Evolutionary conservation across 1,140 invertebrate genomes (phyloP).

Genomic region (Drosophila azteca): DNA sequence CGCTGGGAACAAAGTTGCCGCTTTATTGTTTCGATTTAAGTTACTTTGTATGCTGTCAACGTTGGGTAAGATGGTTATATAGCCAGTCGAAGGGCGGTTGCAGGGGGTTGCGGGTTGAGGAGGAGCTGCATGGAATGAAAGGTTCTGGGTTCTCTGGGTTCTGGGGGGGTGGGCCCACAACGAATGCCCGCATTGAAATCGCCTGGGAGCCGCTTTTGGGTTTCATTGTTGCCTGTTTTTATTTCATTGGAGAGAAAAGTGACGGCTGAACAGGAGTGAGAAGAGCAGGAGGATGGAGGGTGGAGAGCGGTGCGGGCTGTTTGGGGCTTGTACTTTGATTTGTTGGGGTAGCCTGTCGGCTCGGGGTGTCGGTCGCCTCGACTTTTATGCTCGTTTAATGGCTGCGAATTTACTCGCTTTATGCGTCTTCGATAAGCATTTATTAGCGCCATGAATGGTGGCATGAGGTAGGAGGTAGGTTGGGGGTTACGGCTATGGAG

Average conservation of each 20-base stretch:
- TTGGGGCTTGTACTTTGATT: conserved; percentile 75
- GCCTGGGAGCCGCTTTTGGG: conserved; percentile 77
- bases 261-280: conserved; percentile 33
- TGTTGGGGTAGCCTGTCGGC: conserved; percentile 53
- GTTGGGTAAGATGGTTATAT: conserved; percentile 62
- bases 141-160: conserved; percentile 5
- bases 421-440: conserved; percentile 81
- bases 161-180: conserved; percentile 31
- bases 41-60: conserved; percentile 83
- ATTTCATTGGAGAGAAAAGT: conserved; percentile 61
- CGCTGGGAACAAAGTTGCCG: conserved; percentile 74
- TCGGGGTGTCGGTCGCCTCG: conserved; percentile 35
- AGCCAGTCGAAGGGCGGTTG: conserved; percentile 27
- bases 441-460: conserved; percentile 69
- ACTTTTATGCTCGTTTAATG: conserved; percentile 80
- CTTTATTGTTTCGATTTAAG: conserved; percentile 83
- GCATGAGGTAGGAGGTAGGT: not conserved
- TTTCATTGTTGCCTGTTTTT: conserved; percentile 79
- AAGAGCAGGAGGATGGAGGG: not conserved
- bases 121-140: not conserved
- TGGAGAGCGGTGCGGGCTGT: conserved; percentile 24
- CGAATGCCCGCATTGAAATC: conserved; percentile 72
- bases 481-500: not conserved
- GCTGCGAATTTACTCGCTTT: conserved; percentile 81
- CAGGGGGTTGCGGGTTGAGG: not conserved